Base-by-base conservation (phyloP, 2,888 invertebrate genomes). In the Endomychus coccineus region DNA sequence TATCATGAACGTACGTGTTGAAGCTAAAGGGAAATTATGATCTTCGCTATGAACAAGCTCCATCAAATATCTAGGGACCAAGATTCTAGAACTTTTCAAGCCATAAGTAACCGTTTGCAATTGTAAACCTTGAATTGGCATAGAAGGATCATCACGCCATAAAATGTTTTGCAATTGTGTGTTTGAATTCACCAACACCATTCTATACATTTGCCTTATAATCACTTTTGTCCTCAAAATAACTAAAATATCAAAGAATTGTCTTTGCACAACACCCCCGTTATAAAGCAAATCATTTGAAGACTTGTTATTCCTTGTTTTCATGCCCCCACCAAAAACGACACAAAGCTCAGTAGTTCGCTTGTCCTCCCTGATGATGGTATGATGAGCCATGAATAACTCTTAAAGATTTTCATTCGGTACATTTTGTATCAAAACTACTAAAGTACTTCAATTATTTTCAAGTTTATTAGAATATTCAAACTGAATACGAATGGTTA, bases 241-340 rank as follows among this genome's bases (percentile, higher is more conserved):
- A 4, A 38, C 25, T 6, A 44, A 21, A 29, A 44, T 44, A 10
- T 46, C 41, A 32, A 43, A 44, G 11, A 46, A 21, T 22, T 40
- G 33, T 19, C 17, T 36, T 32, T 46, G 46, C 17, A 32, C 17
- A 21, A 12, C 22, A n/a, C 7, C 22, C 4, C 36, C 28, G 33
- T 37, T 40, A 34, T 38, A 44, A 17, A 42, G 19, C 16, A 37
- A 29, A 32, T 44, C 42, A 37, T 46, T 46, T 15, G 40, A 24
- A 13, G 22, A 42, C 16, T 17, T 38, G 19, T 33, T 35, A 16
- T 37, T 32, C 16, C 27, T 43, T 16, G 42, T 23, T 12, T 37
- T 39, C 40, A 43, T 40, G n/a, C 40, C 37, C 4, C 40, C 44
- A 36, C 42, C 44, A 27, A 44, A 44, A 10, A 44, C 44, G 6